Conservation (phyloP, 64 coral and sea anemone species). For the Dendrophyllia cribrosa region DNA sequence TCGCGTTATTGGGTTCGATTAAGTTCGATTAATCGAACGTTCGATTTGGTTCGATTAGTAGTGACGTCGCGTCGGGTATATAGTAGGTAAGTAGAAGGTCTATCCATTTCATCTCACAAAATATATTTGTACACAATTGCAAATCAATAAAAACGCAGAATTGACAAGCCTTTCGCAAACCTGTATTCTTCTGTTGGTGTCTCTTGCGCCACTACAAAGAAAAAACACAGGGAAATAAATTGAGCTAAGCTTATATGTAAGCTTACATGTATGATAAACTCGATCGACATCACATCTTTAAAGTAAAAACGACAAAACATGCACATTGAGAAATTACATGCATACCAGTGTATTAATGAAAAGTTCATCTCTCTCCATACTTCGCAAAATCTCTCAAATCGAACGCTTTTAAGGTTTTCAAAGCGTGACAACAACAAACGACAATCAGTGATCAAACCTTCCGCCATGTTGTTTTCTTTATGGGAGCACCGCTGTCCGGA, state of each 20-base stretch:
- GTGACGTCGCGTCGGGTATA: too few relatives aligned
- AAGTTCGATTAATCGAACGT: too few relatives aligned
- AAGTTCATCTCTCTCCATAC: slow-evolving; percentile 99
- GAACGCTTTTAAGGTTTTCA: slow-evolving; percentile 82
- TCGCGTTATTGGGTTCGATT: too few relatives aligned
- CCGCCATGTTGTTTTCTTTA: slow-evolving; percentile 80
- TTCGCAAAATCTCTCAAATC: slow-evolving; percentile 95
- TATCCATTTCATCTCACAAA: too few relatives aligned
- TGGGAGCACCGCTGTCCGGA: slow-evolving; percentile 9
- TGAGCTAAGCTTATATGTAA: not conserved
- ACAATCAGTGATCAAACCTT: slow-evolving; percentile 96
- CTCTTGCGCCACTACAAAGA: slow-evolving; percentile 23
- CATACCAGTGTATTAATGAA: slow-evolving; percentile 95
- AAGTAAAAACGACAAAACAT: not conserved
- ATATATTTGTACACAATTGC: too few relatives aligned
- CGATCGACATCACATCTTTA: too few relatives aligned
- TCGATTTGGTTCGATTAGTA: too few relatives aligned
- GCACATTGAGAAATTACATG: not conserved
- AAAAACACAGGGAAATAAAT: not conserved
- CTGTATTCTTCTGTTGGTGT: slow-evolving; percentile 28
- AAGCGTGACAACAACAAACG: slow-evolving; percentile 93
- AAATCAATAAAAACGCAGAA: too few relatives aligned
- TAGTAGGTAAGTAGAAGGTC: too few relatives aligned
- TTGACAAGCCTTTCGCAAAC: not conserved
- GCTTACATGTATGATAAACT: not conserved